Evolutionary conservation across 2,797 vertebrate genomes (phyloP).

Genomic region (Apogon talboti): DNA sequence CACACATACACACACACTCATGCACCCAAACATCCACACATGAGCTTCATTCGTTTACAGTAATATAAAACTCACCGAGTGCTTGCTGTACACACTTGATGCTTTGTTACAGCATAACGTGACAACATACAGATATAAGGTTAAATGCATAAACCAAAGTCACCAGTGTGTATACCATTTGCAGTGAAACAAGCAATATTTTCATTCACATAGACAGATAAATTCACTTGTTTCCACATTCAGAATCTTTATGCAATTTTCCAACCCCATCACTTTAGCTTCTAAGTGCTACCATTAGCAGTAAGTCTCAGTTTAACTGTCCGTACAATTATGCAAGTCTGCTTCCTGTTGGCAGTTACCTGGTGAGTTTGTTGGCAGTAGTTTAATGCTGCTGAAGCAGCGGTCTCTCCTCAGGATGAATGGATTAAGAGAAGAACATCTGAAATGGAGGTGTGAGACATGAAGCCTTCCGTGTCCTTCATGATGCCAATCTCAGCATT

Average conservation of each 20-base stretch:
- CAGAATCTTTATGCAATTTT: constrained; percentile 49
- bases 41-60: constrained; percentile 62
- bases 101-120: constrained; percentile 32
- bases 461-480: not conserved
- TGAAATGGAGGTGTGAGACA: constrained; percentile 29
- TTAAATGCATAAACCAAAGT: constrained; percentile 77
- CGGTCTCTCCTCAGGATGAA: constrained; percentile 48
- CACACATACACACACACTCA: constrained; percentile 47
- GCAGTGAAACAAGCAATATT: constrained; percentile 69
- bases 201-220: constrained; percentile 71
- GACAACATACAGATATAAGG: constrained; percentile 65
- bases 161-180: constrained; percentile 71
- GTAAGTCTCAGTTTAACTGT: constrained; percentile 31
- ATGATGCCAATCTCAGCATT: not conserved
- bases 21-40: constrained; percentile 53
- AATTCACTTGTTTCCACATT: constrained; percentile 70
- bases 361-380: constrained; percentile 80
- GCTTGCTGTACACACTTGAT: constrained; percentile 37
- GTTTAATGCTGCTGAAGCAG: constrained; percentile 63
- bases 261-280: constrained; percentile 25
- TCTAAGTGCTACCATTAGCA: constrained; percentile 61
- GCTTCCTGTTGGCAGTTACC: constrained; percentile 72
- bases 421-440: constrained; percentile 19
- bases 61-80: constrained; percentile 69
- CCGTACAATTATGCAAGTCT: constrained; percentile 39